Conservation (phyloP, 2,113 vertebrate genomes). For the Emydura subglobosa region DNA sequence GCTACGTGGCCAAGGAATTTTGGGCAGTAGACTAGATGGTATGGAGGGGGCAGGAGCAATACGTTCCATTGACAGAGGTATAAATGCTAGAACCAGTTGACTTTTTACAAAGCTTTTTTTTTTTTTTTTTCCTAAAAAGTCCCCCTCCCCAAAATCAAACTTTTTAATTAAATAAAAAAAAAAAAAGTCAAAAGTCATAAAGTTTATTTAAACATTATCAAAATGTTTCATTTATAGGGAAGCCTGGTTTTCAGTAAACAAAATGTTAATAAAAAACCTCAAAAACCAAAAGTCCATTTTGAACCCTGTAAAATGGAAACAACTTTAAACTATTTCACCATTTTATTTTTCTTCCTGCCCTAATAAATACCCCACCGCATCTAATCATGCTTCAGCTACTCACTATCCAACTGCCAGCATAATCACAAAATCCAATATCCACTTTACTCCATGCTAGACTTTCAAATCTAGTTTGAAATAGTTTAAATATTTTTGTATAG, state of each 20-base stretch:
- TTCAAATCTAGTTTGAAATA: not conserved
- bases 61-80: not conserved
- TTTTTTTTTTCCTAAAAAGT: not conserved
- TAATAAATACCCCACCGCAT: not conserved
- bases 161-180: not conserved
- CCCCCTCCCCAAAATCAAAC: not conserved
- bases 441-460: not conserved
- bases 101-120: not conserved
- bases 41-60: not conserved
- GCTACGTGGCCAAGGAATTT: fast-evolving
- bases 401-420: not conserved
- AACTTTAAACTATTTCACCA: not conserved
- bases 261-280: not conserved
- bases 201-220: not conserved
- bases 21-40: not conserved
- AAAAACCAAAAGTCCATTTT: not conserved
- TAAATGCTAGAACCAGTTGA: not conserved
- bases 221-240: not conserved
- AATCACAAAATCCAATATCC: not conserved
- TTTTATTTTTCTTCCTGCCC: not conserved
- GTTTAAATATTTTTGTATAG: not conserved
- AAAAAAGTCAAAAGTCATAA: not conserved
- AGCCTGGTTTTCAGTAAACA: not conserved
- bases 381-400: not conserved
- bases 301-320: not conserved